Evolutionary conservation across 2,113 vertebrate species (phyloP).

Genomic region (Hippopotamus amphibius): DNA sequence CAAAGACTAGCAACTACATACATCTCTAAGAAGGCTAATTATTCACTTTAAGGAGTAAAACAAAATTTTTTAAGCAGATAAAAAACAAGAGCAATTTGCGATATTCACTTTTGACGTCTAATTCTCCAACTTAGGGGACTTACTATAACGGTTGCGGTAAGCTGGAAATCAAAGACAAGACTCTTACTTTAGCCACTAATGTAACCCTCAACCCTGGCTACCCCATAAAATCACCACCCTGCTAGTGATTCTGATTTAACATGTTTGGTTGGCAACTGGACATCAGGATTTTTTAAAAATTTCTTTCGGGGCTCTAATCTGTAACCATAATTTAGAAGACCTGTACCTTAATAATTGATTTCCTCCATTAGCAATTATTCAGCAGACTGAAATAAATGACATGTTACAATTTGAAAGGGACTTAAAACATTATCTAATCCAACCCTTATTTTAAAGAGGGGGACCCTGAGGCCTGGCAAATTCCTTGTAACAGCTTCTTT

Average conservation of each 20-base stretch:
- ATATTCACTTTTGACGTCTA: conserved; percentile 25
- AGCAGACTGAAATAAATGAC: conserved; percentile 7
- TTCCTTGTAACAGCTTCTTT: not conserved
- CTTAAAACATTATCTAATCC: not conserved
- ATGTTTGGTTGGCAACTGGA: not conserved
- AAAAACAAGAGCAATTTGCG: not conserved
- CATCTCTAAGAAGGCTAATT: conserved; percentile 67
- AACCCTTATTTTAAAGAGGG: not conserved
- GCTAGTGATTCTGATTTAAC: not conserved
- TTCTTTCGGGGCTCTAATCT: not conserved
- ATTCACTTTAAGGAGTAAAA: conserved; percentile 28
- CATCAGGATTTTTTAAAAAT: not conserved
- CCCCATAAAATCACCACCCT: not conserved
- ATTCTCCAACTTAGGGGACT: not conserved
- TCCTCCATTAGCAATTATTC: not conserved
- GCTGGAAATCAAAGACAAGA: not conserved
- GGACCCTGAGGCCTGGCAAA: not conserved
- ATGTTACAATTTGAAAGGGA: not conserved
- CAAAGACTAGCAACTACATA: conserved; percentile 56
- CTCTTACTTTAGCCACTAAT: not conserved
- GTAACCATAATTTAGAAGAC: not conserved
- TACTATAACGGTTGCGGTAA: not conserved
- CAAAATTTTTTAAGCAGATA: conserved; percentile 2
- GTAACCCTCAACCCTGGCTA: not conserved
- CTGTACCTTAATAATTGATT: not conserved